Conservation (phyloP, 2,888 invertebrate species). For the Clepsis dumicolana region DNA sequence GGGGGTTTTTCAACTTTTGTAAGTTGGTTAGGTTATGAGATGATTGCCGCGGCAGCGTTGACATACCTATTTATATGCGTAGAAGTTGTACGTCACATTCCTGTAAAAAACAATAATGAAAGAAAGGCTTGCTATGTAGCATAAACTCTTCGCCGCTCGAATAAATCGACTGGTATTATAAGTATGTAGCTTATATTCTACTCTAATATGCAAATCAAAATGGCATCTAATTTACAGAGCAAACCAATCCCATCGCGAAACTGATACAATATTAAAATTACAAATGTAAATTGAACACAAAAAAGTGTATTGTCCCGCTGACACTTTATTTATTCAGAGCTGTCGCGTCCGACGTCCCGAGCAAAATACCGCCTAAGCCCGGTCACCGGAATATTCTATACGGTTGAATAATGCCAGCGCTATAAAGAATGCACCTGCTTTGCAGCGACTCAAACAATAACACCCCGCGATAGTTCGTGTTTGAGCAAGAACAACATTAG, state of each 20-base stretch:
- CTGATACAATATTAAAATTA: conserved; percentile 45
- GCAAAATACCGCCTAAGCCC: conserved; percentile 67
- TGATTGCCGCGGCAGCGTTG: no score
- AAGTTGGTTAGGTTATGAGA: no score
- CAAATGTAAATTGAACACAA: conserved; percentile 46
- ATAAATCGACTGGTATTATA: no score
- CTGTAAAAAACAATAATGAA: no score
- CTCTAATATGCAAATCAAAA: not conserved
- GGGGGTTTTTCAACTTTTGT: no score
- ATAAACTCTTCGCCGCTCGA: no score
- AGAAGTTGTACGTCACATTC: no score
- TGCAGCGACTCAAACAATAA: conserved; percentile 56
- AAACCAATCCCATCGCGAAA: conserved; percentile 14
- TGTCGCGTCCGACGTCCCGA: conserved; percentile 58
- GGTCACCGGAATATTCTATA: conserved; percentile 69
- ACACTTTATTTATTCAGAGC: conserved; percentile 71
- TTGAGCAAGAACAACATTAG: conserved; percentile 40
- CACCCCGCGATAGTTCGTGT: conserved; percentile 45
- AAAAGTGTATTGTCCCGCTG: conserved; percentile 58
- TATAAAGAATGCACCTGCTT: conserved; percentile 74
- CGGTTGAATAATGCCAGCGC: conserved; percentile 70
- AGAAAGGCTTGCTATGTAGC: no score
- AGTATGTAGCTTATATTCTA: not conserved
- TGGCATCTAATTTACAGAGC: conserved; percentile 21
- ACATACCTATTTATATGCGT: no score